Percentiles rank a stretch among this genome's conserved stretches.
Evolutionary conservation across 37 sponge, comb jelly and placozoan species (phyloP).

Genomic region (Aphrocallistes beatrix): DNA sequence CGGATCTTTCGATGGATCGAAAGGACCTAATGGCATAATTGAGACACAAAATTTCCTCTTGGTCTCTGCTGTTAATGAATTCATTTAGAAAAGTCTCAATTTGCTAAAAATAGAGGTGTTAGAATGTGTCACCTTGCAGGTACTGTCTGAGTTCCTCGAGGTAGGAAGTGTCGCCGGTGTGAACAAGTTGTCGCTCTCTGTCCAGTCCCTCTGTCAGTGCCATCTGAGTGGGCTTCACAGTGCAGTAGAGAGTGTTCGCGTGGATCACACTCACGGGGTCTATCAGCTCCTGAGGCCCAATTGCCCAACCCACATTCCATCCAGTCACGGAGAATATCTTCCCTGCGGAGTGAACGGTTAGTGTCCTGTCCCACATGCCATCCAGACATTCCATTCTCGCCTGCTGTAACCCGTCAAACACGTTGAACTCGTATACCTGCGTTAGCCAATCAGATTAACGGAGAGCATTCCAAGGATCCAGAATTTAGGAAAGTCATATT

Average conservation of each 20-base stretch:
- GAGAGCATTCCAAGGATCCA: too few species aligned
- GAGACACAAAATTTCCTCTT: too few species aligned
- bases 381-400: conserved; percentile 55
- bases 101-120: too few species aligned
- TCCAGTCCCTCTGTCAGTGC: background rate
- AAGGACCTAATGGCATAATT: too few species aligned
- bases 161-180: background rate
- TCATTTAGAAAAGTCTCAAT: too few species aligned
- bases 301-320: conserved; percentile 91
- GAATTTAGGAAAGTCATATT: too few species aligned
- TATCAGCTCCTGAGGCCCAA: conserved; percentile 71
- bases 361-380: conserved; percentile 95
- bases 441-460: too few species aligned
- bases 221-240: conserved; percentile 54
- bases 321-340: conserved; percentile 95
- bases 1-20: too few species aligned
- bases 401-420: background rate
- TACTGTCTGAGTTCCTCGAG: background rate
- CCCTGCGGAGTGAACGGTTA: conserved; percentile 91
- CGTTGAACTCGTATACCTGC: conserved; percentile 13
- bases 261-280: conserved; percentile 40
- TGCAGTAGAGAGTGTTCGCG: conserved; percentile 48
- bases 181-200: background rate
- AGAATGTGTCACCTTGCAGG: background rate
- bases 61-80: too few species aligned